Percentiles rank a stretch among this genome's conserved stretches.
phyloP scores from a whole-genome alignment of 2,888 invertebrate species.

The Cephus sareptanus region DNA sequence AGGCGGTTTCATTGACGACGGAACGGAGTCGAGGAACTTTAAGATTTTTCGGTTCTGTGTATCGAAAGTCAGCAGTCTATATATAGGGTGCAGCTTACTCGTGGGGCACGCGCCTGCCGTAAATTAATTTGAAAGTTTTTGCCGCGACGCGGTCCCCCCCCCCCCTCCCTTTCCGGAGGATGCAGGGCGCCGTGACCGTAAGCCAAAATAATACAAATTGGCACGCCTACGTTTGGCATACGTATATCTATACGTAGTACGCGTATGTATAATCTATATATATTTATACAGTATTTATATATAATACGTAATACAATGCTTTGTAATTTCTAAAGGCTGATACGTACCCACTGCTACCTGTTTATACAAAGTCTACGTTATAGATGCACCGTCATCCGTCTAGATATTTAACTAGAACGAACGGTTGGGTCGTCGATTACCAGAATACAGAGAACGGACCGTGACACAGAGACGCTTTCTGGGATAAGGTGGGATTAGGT shows the following conservation, averaged over 20 bases:
- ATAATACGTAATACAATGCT: too few relatives aligned
- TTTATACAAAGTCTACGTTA: too few relatives aligned
- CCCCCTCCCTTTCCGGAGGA: background rate
- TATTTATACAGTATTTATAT: too few relatives aligned
- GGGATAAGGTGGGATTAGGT: conserved; percentile 3
- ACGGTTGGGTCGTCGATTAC: background rate
- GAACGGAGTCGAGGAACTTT: background rate
- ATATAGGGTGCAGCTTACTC: conserved; percentile 47
- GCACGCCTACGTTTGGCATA: too few relatives aligned
- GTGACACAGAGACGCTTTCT: background rate
- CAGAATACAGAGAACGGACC: background rate
- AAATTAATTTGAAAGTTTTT: conserved; percentile 56
- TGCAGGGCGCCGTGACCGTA: conserved; percentile 29
- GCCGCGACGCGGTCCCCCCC: conserved; percentile 13
- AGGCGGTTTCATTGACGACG: too few relatives aligned
- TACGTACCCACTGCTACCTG: too few relatives aligned
- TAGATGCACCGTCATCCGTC: too few relatives aligned
- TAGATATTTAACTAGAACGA: too few relatives aligned
- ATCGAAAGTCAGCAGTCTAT: conserved; percentile 28
- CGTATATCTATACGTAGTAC: too few relatives aligned
- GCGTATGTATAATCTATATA: too few relatives aligned
- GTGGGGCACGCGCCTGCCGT: conserved; percentile 57
- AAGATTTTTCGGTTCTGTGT: background rate
- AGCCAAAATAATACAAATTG: conserved; percentile 21
- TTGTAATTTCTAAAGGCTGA: too few relatives aligned